A percentile compares a stretch with the other conserved stretches of the same genome.
These are phyloP conservation scores for Bothrops alternatus DNA, from an alignment of 2,797 vertebrate genomes.

Conservation along the genomic window DNA sequence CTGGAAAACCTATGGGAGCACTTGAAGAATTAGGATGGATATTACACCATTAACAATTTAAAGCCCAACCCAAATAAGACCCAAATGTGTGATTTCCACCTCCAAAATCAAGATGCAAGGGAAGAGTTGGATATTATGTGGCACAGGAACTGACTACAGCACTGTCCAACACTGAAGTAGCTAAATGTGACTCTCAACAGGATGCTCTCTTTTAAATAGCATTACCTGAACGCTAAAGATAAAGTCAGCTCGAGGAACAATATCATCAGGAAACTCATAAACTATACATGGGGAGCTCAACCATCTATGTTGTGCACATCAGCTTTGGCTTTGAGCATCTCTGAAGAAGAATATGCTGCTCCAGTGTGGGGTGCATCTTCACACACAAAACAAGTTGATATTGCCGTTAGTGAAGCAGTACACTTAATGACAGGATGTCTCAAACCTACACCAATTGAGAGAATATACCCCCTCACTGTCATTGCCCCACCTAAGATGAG, in stretches of 20 bases:
- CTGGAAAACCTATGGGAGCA: background rate
- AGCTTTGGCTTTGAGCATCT: background rate
- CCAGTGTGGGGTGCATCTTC: background rate
- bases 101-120: background rate
- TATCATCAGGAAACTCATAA: background rate
- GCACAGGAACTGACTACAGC: background rate
- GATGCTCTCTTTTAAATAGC: background rate
- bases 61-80: background rate
- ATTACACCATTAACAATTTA: background rate
- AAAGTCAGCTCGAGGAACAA: background rate
- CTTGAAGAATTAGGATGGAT: background rate
- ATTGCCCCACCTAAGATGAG: background rate
- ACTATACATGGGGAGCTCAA: background rate
- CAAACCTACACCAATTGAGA: background rate
- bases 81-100: background rate
- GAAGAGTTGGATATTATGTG: background rate
- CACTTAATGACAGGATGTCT: background rate
- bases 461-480: background rate
- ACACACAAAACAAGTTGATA: background rate
- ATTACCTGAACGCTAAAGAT: background rate
- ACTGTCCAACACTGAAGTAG: background rate
- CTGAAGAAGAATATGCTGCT: background rate
- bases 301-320: background rate
- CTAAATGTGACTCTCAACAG: background rate
- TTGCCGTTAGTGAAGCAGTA: background rate